Evolutionary conservation across 1,140 invertebrate species (phyloP), one percentile per base, ranked within the genome.

Genomic region (Tenebrio molitor): DNA sequence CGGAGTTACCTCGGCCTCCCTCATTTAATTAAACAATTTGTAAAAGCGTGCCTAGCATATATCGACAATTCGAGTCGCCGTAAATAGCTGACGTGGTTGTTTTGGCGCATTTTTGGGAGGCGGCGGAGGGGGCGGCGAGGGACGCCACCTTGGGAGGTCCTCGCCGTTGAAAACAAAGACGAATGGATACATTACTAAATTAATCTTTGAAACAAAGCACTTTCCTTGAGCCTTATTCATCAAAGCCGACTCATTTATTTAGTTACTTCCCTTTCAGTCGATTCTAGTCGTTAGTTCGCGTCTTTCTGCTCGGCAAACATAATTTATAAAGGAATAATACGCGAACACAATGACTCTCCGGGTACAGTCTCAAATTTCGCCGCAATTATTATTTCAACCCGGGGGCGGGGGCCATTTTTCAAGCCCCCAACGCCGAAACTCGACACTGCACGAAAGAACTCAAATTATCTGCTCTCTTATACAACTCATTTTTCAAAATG

Each of bases 21-120:
- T 77, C 74, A 79, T 80, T 79, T 78, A 80, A 80, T 80, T 80
- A 80, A 80, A 79, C 79, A 80, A 79, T 80, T 80, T 78, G 78
- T 76, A 77, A 79, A 79, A 79, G 79, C 78, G 79, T 80, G 78
- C 74, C 71, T 77, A 23, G 77, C 78, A 79, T 79, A 78, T 77
- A 78, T 80, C 71, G 78, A 78, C 76, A 74, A 78, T 72, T 73
- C 73, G 72, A 71, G 69, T 71, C 65, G 53, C 33, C 17, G 53
- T 69, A 69, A 70, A 62, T 58, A 70, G 68, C 17, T 8, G 23
- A 5, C 12, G 12, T 21, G 6, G 21, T 53, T 23, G 17, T 29
- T 58, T n/a, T 58, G 10, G n/a, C 23, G 36, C 7, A 14, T 58
- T 58, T 58, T 58, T 58, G 14, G 50, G 6, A 2, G 36, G 2